Conservation (phyloP, 2,888 invertebrate genomes). For the Andrena dorsata region DNA sequence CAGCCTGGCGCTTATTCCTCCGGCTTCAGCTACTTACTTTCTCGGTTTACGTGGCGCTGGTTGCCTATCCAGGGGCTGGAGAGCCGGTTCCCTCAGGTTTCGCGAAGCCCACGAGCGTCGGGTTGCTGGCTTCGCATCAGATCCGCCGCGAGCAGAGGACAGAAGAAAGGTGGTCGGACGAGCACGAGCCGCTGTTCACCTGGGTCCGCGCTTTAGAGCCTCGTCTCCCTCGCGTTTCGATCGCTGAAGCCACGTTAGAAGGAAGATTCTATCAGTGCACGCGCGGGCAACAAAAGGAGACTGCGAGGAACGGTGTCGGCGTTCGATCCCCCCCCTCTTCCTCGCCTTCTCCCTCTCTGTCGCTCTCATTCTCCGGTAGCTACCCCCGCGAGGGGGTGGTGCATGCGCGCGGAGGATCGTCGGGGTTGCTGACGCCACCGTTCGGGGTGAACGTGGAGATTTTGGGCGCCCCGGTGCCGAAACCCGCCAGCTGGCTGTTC, state of each 20-base stretch:
- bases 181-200: background rate
- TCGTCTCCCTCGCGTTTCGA: background rate
- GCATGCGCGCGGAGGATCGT: constrained; percentile 55
- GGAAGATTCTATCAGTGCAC: constrained; percentile 51
- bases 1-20: background rate
- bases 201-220: background rate
- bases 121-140: constrained; percentile 50
- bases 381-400: constrained; percentile 50
- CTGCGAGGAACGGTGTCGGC: constrained; percentile 65
- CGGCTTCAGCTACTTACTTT: constrained; percentile 19
- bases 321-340: constrained; percentile 65
- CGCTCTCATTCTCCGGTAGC: background rate
- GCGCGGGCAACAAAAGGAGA: constrained; percentile 64
- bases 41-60: constrained; percentile 1
- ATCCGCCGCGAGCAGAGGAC: background rate
- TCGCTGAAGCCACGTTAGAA: constrained; percentile 20
- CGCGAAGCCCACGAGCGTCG: constrained; percentile 28
- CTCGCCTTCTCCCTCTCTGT: constrained; percentile 26
- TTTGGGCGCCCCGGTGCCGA: constrained; percentile 27
- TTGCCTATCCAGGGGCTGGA: background rate
- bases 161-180: no score
- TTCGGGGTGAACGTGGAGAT: constrained; percentile 33
- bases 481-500: background rate
- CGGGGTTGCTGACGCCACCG: constrained; percentile 60
- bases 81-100: constrained; percentile 21